Conservation (phyloP, 1,140 invertebrate species). For the Bemisia tabaci region DNA sequence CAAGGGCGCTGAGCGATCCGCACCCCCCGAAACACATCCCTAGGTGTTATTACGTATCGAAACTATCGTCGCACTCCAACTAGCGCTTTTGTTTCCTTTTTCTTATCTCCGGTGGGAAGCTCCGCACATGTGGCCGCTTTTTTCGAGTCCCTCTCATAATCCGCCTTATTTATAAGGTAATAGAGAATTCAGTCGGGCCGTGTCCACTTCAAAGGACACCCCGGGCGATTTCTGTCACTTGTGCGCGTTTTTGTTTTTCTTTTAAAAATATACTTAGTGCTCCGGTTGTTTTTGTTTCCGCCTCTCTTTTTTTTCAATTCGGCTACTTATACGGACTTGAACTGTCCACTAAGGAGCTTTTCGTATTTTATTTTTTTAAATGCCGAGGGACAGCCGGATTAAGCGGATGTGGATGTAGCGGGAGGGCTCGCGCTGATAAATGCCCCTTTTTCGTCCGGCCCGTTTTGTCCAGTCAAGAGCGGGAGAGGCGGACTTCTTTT, state of each 20-base stretch:
- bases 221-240: neutral
- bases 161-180: neutral
- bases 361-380: too few species aligned
- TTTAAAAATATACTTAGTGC: neutral
- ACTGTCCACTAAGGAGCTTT: too few species aligned
- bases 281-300: neutral
- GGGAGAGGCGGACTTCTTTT: neutral
- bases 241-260: neutral
- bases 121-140: neutral
- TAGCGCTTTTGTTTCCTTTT: neutral
- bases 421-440: too few species aligned
- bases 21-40: neutral
- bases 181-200: neutral
- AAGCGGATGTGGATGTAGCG: too few species aligned
- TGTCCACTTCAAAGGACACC: neutral
- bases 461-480: too few species aligned
- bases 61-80: neutral
- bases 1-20: too few species aligned
- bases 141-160: neutral
- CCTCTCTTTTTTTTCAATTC: neutral
- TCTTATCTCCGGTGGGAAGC: neutral
- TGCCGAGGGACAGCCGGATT: too few species aligned
- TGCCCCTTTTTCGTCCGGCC: too few species aligned
- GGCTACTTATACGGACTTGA: neutral
- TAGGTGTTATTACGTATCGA: neutral